Evolutionary conservation across 2,113 vertebrate genomes (phyloP).

Genomic region (Triplophysa siluroides): DNA sequence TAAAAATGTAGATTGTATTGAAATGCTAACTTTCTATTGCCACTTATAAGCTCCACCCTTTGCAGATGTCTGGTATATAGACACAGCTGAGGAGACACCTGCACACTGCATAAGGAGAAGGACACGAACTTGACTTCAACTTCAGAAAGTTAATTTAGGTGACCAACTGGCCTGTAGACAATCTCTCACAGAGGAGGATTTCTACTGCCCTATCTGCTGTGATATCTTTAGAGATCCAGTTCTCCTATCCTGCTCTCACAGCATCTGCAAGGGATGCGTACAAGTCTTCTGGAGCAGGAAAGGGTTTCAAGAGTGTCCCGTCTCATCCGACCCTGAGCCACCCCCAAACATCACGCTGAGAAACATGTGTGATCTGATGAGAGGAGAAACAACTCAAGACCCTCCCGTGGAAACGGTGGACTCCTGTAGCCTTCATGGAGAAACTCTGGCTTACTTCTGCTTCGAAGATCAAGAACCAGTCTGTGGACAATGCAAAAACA

Average conservation of each 20-base stretch:
- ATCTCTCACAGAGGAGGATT: conserved; percentile 48
- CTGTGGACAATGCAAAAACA: conserved; percentile 41
- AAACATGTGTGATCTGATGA: conserved; percentile 46
- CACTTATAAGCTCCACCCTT: conserved; percentile 18
- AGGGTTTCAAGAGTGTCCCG: conserved; percentile 41
- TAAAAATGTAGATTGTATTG: not conserved
- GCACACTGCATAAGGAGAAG: not conserved
- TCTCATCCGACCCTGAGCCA: conserved; percentile 37
- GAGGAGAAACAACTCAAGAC: conserved; percentile 31
- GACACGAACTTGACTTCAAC: not conserved
- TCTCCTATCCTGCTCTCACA: conserved; percentile 55
- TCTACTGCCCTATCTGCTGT: conserved; percentile 54
- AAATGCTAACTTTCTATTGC: not conserved
- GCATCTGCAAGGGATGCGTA: conserved; percentile 52
- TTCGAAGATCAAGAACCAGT: conserved; percentile 24
- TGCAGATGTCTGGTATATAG: not conserved
- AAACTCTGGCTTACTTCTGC: conserved; percentile 49
- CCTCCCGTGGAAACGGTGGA: conserved; percentile 35
- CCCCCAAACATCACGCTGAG: conserved; percentile 42
- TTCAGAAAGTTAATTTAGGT: too few relatives aligned
- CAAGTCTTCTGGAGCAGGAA: conserved; percentile 48
- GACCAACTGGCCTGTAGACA: conserved; percentile 40
- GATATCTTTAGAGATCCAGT: conserved; percentile 52
- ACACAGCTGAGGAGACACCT: not conserved
- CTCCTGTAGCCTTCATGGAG: conserved; percentile 36